Evolutionary conservation across 2,888 invertebrate genomes (phyloP).

Genomic region (Tribolium freemani): DNA sequence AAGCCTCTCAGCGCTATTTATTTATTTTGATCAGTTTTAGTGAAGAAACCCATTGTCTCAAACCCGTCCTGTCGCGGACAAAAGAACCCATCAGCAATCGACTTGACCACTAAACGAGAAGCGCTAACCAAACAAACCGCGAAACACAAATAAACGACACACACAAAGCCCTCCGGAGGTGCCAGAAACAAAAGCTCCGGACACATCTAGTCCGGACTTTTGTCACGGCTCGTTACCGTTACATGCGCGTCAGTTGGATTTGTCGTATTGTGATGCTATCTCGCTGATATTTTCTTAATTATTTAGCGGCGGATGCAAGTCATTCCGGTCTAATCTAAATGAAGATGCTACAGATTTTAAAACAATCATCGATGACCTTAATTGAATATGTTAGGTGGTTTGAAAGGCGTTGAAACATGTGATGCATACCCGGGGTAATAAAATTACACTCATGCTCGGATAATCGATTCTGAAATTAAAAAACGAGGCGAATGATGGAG

Average conservation of each 20-base stretch:
- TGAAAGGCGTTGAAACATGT: conserved; percentile 23
- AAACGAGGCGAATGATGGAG: neutral
- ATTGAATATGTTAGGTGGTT: conserved; percentile 19
- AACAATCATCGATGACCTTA: conserved; percentile 26
- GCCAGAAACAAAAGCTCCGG: conserved; percentile 56
- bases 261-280: conserved; percentile 50
- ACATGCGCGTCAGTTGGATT: conserved; percentile 53
- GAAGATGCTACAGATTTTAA: conserved; percentile 5
- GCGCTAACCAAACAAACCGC: conserved; percentile 54
- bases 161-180: conserved; percentile 48
- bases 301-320: conserved; percentile 25
- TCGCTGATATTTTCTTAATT: conserved; percentile 4
- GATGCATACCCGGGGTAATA: neutral
- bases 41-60: neutral
- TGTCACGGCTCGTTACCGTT: conserved; percentile 61
- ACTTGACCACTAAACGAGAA: conserved; percentile 50
- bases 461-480: conserved; percentile 27
- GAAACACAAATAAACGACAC: conserved; percentile 50
- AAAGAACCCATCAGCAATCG: conserved; percentile 46
- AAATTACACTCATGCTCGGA: conserved; percentile 7
- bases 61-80: conserved; percentile 7
- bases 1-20: neutral
- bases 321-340: conserved; percentile 8
- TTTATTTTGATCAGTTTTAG: neutral
- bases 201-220: conserved; percentile 45